Conservation (phyloP, 2,797 vertebrate genomes). For the Echeneis naucrates region DNA sequence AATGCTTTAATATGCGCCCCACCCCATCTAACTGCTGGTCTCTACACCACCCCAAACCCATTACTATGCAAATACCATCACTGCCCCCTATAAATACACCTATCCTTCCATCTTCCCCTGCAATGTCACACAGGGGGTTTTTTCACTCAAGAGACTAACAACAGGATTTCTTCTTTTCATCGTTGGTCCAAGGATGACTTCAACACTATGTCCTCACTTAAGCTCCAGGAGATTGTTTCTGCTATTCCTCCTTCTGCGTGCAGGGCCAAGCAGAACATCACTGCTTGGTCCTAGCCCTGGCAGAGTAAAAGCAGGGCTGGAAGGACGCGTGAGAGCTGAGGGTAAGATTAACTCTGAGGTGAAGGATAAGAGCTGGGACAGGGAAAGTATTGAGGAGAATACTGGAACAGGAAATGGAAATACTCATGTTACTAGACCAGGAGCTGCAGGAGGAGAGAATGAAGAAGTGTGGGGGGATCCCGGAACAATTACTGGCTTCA, state of each 20-base stretch:
- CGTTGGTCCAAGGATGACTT: slow-evolving; percentile 40
- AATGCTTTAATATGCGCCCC: slow-evolving; percentile 42
- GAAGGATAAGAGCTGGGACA: slow-evolving; percentile 42
- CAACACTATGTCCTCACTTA: slow-evolving; percentile 31
- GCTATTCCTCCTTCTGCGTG: slow-evolving; percentile 71
- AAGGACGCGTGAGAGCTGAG: slow-evolving; percentile 33
- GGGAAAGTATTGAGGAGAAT: slow-evolving; percentile 26
- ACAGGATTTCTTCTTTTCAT: slow-evolving; percentile 27
- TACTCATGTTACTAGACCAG: slow-evolving; percentile 19
- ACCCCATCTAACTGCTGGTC: slow-evolving; percentile 52
- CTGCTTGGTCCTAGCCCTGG: slow-evolving; percentile 32
- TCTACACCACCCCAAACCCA: slow-evolving; percentile 68
- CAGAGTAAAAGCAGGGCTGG: slow-evolving; percentile 34
- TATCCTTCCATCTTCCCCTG: slow-evolving; percentile 61
- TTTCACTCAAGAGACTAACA: slow-evolving; percentile 34
- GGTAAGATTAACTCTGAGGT: slow-evolving; percentile 44
- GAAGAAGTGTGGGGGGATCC: slow-evolving; percentile 42
- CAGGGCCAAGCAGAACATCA: slow-evolving; percentile 40
- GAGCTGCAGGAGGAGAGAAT: slow-evolving; percentile 23
- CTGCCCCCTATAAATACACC: slow-evolving; percentile 83
- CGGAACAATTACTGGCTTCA: slow-evolving; percentile 34
- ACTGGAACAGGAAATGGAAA: slow-evolving; percentile 46
- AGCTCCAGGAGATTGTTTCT: slow-evolving; percentile 42
- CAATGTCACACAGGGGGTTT: slow-evolving; percentile 54
- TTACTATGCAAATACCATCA: slow-evolving; percentile 76